Conservation (phyloP, 2,113 vertebrate species). For the human region DNA sequence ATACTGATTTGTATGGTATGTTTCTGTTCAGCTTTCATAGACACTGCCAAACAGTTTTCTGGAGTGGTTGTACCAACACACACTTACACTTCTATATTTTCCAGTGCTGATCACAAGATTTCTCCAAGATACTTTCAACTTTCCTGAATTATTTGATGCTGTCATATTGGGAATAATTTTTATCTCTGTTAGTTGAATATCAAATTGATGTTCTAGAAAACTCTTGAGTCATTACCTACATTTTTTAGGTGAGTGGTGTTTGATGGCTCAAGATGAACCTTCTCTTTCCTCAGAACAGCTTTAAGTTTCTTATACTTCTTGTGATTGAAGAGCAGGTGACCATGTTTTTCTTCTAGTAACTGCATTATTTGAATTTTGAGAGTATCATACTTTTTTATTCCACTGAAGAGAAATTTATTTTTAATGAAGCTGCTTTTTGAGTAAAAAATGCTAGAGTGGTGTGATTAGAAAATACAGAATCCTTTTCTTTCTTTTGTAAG, state of each 20-base stretch:
- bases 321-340: not conserved
- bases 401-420: not conserved
- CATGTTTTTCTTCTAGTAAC: not conserved
- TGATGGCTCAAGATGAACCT: not conserved
- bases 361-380: not conserved
- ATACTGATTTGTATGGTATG: not conserved
- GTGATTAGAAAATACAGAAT: not conserved
- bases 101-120: not conserved
- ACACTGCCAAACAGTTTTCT: not conserved
- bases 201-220: conserved; percentile 9
- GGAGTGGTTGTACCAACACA: not conserved
- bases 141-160: not conserved
- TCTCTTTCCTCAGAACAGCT: not conserved
- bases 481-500: not conserved
- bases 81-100: not conserved
- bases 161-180: not conserved
- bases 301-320: not conserved
- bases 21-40: not conserved
- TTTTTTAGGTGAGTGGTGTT: not conserved
- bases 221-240: not conserved
- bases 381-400: not conserved
- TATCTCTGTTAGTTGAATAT: not conserved
- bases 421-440: not conserved
- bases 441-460: not conserved
- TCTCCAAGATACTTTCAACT: not conserved